These are phyloP conservation scores for Operophtera brumata DNA, from an alignment of 2,888 invertebrate genomes.

Conservation along the genomic window DNA sequence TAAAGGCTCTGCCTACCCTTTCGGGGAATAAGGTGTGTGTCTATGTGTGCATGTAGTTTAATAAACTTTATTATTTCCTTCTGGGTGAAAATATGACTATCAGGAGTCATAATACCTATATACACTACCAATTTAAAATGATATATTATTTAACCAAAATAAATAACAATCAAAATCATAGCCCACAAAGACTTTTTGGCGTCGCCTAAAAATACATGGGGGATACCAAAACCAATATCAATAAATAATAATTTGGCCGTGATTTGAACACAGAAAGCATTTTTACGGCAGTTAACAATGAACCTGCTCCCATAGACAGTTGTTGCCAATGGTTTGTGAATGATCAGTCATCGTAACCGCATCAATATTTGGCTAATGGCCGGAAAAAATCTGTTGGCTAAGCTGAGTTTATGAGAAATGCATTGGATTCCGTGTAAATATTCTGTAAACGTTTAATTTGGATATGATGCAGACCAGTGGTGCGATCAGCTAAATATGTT, in stretches of 20 bases:
- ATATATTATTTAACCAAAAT: neutral
- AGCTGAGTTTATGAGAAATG: neutral
- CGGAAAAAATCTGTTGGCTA: conserved; percentile 45
- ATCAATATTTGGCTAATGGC: conserved; percentile 67
- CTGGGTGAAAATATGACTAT: too few relatives aligned
- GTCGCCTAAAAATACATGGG: conserved; percentile 23
- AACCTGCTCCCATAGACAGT: conserved; percentile 41
- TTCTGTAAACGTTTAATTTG: neutral
- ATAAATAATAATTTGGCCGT: conserved; percentile 58
- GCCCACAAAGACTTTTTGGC: neutral
- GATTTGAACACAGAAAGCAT: conserved; percentile 68
- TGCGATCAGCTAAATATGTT: too few relatives aligned
- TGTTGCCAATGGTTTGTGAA: conserved; percentile 38
- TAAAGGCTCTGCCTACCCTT: too few relatives aligned
- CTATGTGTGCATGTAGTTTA: too few relatives aligned
- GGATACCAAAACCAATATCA: conserved; percentile 44
- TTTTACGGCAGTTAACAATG: conserved; percentile 51
- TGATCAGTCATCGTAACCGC: conserved; percentile 36
- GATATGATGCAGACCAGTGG: too few relatives aligned
- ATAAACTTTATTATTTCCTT: too few relatives aligned
- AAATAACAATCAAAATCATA: neutral
- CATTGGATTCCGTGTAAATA: conserved; percentile 32
- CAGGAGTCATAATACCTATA: too few relatives aligned
- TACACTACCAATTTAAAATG: too few relatives aligned
- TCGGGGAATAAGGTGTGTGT: too few relatives aligned